A percentile compares a stretch with the other conserved stretches of the same genome.
Conservation (phyloP, 2,888 invertebrate genomes). For the Epistrophella euchroma region DNA sequence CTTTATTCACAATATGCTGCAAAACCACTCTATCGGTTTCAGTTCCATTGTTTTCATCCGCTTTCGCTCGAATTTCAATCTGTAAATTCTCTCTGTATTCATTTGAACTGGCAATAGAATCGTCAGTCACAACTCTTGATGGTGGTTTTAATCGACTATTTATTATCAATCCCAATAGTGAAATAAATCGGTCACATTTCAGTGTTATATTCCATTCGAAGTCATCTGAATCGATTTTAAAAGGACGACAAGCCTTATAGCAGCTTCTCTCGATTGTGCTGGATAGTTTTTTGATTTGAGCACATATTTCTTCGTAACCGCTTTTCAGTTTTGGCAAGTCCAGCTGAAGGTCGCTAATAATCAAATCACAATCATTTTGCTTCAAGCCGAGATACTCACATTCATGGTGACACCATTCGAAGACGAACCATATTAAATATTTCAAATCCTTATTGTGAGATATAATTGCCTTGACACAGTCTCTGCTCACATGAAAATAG, state of each 20-base stretch:
- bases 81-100: slow-evolving; percentile 81
- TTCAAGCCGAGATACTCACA: slow-evolving; percentile 79
- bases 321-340: slow-evolving; percentile 57
- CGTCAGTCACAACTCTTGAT: slow-evolving; percentile 51
- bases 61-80: slow-evolving; percentile 79
- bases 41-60: slow-evolving; percentile 31
- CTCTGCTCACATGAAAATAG: slow-evolving; percentile 82
- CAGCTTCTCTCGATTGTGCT: slow-evolving; percentile 81
- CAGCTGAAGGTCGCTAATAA: slow-evolving; percentile 78
- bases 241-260: slow-evolving; percentile 83
- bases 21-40: slow-evolving; percentile 77
- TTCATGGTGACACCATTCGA: slow-evolving; percentile 83
- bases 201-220: slow-evolving; percentile 79
- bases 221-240: slow-evolving; percentile 79
- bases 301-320: slow-evolving; percentile 43
- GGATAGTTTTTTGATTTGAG: slow-evolving; percentile 64
- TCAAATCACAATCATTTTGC: slow-evolving; percentile 78
- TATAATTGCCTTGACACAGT: slow-evolving; percentile 82
- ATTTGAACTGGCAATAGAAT: slow-evolving; percentile 46
- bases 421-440: slow-evolving; percentile 81
- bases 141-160: slow-evolving; percentile 82
- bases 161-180: slow-evolving; percentile 80
- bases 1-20: slow-evolving; percentile 79
- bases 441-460: slow-evolving; percentile 78
- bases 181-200: slow-evolving; percentile 81